phyloP scores from a whole-genome alignment of 2,797 vertebrate genomes.

The Pogoniulus pusillus region DNA sequence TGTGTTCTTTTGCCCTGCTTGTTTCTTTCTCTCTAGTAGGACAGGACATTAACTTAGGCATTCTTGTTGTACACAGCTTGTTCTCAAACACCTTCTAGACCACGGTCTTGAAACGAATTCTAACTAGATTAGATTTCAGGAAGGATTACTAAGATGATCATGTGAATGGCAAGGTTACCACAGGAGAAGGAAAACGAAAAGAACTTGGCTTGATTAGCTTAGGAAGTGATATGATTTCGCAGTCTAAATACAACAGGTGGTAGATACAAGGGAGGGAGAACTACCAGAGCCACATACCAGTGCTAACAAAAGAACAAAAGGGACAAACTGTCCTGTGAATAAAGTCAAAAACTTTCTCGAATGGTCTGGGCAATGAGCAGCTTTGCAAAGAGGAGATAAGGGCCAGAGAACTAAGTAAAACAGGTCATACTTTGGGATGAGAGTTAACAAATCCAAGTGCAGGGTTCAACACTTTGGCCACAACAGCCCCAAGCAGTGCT shows the following conservation, averaged over 20 bases:
- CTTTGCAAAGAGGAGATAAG: neutral
- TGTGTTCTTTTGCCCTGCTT: neutral
- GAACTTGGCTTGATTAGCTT: neutral
- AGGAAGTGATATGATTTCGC: neutral
- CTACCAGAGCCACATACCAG: neutral
- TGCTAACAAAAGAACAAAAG: neutral
- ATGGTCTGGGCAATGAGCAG: neutral
- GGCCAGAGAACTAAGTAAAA: neutral
- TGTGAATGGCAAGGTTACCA: neutral
- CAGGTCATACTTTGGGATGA: no score
- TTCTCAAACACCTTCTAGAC: neutral
- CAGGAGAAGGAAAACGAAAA: neutral
- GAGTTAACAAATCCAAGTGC: no score
- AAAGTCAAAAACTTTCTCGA: neutral
- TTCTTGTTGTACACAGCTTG: neutral
- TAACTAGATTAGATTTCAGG: constrained; percentile 4
- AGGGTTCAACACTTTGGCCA: no score
- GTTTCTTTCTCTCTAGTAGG: neutral
- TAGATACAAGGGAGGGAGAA: neutral
- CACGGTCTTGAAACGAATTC: neutral
- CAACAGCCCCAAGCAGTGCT: no score
- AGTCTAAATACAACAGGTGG: neutral
- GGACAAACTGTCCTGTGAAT: neutral
- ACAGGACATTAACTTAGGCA: neutral
- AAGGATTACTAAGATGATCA: neutral